Conservation (phyloP, 2,888 invertebrate genomes). For the Aromia moschata region DNA sequence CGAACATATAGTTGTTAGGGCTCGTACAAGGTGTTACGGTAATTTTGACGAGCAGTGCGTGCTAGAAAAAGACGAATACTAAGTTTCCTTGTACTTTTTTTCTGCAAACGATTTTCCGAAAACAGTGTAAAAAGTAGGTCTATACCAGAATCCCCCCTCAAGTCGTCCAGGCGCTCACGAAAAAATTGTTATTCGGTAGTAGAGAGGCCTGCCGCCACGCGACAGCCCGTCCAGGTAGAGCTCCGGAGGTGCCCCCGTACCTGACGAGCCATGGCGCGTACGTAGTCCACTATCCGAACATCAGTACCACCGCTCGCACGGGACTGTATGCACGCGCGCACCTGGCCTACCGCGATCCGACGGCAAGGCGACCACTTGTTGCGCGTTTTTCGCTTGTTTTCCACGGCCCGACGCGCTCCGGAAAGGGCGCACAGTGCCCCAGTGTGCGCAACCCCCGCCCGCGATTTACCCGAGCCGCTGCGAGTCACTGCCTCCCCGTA, state of each 20-base stretch:
- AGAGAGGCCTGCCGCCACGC: too few relatives aligned
- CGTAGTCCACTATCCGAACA: slow-evolving; percentile 53
- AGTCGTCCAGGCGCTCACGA: too few relatives aligned
- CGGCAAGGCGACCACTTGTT: slow-evolving; percentile 49
- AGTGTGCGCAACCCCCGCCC: not conserved
- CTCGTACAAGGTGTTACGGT: too few relatives aligned
- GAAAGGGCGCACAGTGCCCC: not conserved
- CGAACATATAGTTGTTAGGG: too few relatives aligned
- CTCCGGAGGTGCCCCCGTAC: slow-evolving; percentile 44
- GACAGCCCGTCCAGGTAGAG: slow-evolving; percentile 51
- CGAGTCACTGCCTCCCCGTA: not conserved
- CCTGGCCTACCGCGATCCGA: slow-evolving; percentile 41
- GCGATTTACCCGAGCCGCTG: not conserved
- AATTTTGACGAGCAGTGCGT: too few relatives aligned
- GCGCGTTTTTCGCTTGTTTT: slow-evolving; percentile 34
- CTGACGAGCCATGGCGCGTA: slow-evolving; percentile 54
- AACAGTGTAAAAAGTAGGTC: too few relatives aligned
- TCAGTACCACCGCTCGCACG: slow-evolving; percentile 53
- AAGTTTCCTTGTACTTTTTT: too few relatives aligned
- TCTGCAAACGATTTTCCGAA: too few relatives aligned
- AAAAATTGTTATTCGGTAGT: too few relatives aligned
- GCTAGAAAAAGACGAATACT: too few relatives aligned
- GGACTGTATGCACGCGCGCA: slow-evolving; percentile 45
- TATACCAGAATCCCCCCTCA: too few relatives aligned
- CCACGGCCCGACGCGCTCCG: slow-evolving; percentile 13